Evolutionary conservation across 2,113 vertebrate genomes (phyloP).

Genomic region (Taurulus bubalis): DNA sequence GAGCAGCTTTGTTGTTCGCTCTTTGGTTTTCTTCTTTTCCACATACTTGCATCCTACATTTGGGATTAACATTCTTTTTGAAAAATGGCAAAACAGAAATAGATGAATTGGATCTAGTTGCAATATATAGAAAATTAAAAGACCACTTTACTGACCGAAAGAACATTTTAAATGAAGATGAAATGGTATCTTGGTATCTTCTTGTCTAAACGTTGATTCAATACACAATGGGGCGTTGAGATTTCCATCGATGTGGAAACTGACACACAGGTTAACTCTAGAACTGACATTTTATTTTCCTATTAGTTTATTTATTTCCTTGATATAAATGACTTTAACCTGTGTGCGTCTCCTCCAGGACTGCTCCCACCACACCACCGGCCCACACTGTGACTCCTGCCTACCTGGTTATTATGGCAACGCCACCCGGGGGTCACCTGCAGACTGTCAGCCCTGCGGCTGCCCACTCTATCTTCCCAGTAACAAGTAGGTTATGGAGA

Average conservation of each 20-base stretch:
- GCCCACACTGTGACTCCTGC: slow-evolving; percentile 72
- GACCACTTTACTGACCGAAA: not conserved
- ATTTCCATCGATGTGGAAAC: not conserved
- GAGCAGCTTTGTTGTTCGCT: not conserved
- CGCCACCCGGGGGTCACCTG: slow-evolving; percentile 67
- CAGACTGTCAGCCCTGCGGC: slow-evolving; percentile 72
- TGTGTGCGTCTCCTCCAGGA: slow-evolving; percentile 48
- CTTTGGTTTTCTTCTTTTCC: not conserved
- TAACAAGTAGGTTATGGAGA: slow-evolving; percentile 74
- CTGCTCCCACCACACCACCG: slow-evolving; percentile 68
- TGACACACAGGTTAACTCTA: not conserved
- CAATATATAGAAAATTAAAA: not conserved
- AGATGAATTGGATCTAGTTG: not conserved
- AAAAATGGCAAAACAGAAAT: not conserved
- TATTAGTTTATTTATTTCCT: not conserved
- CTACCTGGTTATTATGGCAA: slow-evolving; percentile 75
- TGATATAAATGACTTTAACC: slow-evolving; percentile 6
- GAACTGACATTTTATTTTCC: not conserved
- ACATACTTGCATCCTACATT: not conserved
- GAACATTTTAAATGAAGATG: not conserved
- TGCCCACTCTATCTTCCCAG: slow-evolving; percentile 75
- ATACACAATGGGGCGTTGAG: not conserved
- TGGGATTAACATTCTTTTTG: not conserved
- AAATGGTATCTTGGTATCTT: not conserved
- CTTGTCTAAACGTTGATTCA: not conserved